phyloP scores from a whole-genome alignment of 2,113 vertebrate genomes.

The Corynorhinus townsendii region DNA sequence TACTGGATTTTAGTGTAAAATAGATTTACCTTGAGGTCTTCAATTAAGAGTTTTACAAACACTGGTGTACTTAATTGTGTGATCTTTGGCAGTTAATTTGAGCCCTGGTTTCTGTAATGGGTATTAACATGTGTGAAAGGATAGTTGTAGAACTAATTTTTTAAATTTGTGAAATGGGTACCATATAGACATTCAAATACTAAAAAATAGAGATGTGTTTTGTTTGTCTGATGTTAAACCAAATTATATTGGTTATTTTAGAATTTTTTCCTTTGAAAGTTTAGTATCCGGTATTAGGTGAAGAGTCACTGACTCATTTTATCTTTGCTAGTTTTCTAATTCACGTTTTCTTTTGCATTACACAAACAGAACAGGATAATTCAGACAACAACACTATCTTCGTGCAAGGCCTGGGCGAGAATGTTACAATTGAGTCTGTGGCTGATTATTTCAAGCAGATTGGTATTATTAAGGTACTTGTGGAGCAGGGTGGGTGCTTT shows the following conservation, averaged over 20 bases:
- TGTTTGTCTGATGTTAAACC: neutral
- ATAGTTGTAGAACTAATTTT: neutral
- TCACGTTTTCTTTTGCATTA: neutral
- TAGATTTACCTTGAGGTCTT: neutral
- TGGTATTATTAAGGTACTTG: conserved; percentile 90
- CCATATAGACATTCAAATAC: neutral
- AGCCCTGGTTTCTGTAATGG: neutral
- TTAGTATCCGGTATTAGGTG: neutral
- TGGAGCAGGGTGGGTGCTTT: neutral
- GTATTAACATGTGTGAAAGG: neutral
- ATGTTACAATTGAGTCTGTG: conserved; percentile 90
- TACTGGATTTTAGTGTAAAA: neutral
- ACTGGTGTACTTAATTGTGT: neutral
- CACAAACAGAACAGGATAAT: conserved; percentile 89
- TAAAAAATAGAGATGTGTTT: neutral
- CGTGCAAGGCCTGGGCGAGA: conserved; percentile 91
- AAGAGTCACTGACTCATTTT: neutral
- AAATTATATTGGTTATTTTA: neutral
- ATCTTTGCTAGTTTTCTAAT: neutral
- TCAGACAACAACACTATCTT: conserved; percentile 97
- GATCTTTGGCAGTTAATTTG: neutral
- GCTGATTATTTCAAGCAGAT: conserved; percentile 95
- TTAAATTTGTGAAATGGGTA: neutral
- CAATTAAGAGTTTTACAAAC: neutral
- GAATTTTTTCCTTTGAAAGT: neutral